phyloP scores from a whole-genome alignment of 2,113 vertebrate genomes.

The Haemorhous mexicanus region DNA sequence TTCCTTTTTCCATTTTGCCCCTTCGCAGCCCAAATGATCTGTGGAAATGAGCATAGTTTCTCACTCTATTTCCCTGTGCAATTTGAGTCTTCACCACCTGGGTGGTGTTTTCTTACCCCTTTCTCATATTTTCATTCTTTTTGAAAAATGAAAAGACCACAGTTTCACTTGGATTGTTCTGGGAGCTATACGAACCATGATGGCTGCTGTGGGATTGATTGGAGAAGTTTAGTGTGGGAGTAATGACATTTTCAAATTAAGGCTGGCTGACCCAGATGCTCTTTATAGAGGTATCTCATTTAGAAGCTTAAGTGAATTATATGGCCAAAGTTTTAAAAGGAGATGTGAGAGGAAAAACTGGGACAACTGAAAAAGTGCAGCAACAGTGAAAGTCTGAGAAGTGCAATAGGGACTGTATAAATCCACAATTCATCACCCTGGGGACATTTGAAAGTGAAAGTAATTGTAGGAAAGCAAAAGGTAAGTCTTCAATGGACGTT shows the following conservation, averaged over 20 bases:
- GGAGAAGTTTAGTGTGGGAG: conserved; percentile 9
- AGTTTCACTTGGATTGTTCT: not conserved
- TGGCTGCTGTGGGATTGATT: conserved; percentile 17
- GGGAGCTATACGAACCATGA: not conserved
- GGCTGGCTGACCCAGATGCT: conserved; percentile 17
- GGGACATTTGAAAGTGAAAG: not conserved
- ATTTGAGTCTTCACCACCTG: not conserved
- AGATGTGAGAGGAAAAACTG: not conserved
- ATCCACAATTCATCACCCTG: not conserved
- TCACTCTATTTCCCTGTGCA: not conserved
- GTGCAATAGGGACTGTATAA: not conserved
- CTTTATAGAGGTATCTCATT: conserved; percentile 28
- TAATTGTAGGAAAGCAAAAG: not conserved
- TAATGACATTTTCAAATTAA: conserved; percentile 44
- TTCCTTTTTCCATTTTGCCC: not conserved
- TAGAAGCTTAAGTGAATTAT: conserved; percentile 7
- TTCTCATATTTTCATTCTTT: not conserved
- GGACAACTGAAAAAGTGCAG: not conserved
- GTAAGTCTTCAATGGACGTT: not conserved
- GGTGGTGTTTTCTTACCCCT: not conserved
- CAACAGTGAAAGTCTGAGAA: not conserved
- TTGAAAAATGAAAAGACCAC: not conserved
- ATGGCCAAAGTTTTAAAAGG: conserved; percentile 12
- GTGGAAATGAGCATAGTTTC: not conserved
- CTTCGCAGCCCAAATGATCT: not conserved